A percentile compares a stretch with the other conserved stretches of the same genome.
Conservation (phyloP, 2,888 invertebrate genomes). For the Lordiphosa andalusiaca region DNA sequence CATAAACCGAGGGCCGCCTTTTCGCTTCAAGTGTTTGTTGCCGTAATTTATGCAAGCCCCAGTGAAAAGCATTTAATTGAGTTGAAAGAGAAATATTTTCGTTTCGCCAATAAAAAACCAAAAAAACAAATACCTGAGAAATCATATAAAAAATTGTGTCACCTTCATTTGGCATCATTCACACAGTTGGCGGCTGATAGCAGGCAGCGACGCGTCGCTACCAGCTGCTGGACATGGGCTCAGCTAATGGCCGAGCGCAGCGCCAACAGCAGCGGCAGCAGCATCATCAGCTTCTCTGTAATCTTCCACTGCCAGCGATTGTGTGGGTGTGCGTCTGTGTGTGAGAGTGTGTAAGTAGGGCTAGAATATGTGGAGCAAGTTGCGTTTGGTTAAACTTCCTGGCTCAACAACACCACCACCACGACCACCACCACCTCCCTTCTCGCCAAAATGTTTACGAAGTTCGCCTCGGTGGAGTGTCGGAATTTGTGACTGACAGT, state of each 20-base stretch:
- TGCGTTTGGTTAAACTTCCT: slow-evolving; percentile 35
- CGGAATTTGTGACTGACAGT: slow-evolving; percentile 23
- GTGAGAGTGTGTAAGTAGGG: slow-evolving; percentile 67
- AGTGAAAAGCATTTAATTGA: slow-evolving; percentile 71
- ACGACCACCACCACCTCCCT: slow-evolving; percentile 16
- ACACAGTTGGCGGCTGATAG: slow-evolving; percentile 6
- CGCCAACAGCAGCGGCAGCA: too few species aligned
- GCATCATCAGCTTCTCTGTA: slow-evolving; percentile 45
- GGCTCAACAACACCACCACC: slow-evolving; percentile 12
- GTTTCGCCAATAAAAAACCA: not conserved
- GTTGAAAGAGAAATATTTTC: slow-evolving; percentile 47
- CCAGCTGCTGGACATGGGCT: slow-evolving; percentile 21
- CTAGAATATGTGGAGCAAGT: slow-evolving; percentile 69
- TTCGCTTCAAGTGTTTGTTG: slow-evolving; percentile 46
- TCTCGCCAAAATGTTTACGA: slow-evolving; percentile 10
- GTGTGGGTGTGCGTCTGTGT: slow-evolving; percentile 28
- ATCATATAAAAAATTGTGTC: slow-evolving; percentile 54
- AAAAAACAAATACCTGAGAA: slow-evolving; percentile 4
- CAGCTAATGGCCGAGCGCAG: slow-evolving; percentile 47
- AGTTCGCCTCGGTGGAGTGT: slow-evolving; percentile 20
- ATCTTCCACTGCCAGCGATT: slow-evolving; percentile 32
- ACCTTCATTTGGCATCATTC: slow-evolving; percentile 36
- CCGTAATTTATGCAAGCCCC: slow-evolving; percentile 63
- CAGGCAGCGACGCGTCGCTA: slow-evolving; percentile 13
- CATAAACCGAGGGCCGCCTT: slow-evolving; percentile 44